Evolutionary conservation across 2,797 vertebrate species (phyloP), one percentile per base, ranked within the genome.

Genomic region (Enteromius viviparus): DNA sequence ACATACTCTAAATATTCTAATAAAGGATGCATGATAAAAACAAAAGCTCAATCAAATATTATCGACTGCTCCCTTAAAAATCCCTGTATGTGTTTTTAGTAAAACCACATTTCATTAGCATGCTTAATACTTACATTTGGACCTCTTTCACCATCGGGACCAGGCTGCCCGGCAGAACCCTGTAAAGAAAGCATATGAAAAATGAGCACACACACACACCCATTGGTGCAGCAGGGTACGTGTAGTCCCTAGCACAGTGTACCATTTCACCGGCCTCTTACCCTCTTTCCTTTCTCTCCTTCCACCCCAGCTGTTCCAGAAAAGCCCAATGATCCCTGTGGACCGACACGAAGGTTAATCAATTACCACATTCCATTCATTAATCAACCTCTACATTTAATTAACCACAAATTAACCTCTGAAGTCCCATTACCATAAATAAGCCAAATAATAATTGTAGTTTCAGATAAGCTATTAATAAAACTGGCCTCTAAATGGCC

Each of bases 261-360:
- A 19, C n/a, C 15, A 42, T 37, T 55, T 11, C 15, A 85, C 47
- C 69, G 65, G 53, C 49, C 60, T 51, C 88, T 85, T 82, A 98
- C 97, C 94, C 97, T 94, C 91, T 95, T 97, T 89, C 97, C 97
- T 91, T 98, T 99, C 84, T 98, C 97, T 89, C 97, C 97, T 0
- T 78, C 49, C 68, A 94, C 83, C 34, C 97, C 97, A 3, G 90
- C 66, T 17, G 90, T 74, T 72, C 97, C 97, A 0, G 90, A 90
- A 91, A 98, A 97, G 84, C 97, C 97, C 12, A 89, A 32, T 6
- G 97, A 96, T 88, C 97, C 97, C 97, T 98, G 91, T 78, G 89
- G 92, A 90, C 89, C 85, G 78, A 87, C 40, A 65, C 74, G 85
- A 90, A 92, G 89, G 93, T 93, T 93, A 93, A 93, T 93, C 89